Evolutionary conservation across 1,140 invertebrate genomes (phyloP).

Genomic region (Pogonomyrmex californicus): DNA sequence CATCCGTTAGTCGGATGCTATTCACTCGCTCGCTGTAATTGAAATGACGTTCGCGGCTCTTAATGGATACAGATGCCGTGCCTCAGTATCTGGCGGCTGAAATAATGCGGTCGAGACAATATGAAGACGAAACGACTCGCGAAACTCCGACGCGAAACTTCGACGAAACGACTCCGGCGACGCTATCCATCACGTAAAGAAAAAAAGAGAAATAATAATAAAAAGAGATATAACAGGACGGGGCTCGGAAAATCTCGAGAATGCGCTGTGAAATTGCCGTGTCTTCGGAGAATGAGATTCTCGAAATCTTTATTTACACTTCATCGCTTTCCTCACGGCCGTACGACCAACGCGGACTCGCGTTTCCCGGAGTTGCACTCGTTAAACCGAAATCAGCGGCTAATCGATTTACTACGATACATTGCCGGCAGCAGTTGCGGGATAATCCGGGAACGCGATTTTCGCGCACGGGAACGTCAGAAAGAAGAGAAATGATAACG

Average conservation of each 20-base stretch:
- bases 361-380: slow-evolving; percentile 38
- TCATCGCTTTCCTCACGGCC: background rate
- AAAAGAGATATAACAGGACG: background rate
- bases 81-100: slow-evolving; percentile 8
- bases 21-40: slow-evolving; percentile 23
- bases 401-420: slow-evolving; percentile 72
- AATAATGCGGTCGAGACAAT: slow-evolving; percentile 47
- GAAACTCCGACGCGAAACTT: slow-evolving; percentile 38
- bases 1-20: background rate
- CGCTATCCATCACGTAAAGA: slow-evolving; percentile 41
- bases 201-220: slow-evolving; percentile 7
- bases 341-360: background rate
- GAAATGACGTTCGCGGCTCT: slow-evolving; percentile 32
- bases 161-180: slow-evolving; percentile 11
- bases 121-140: slow-evolving; percentile 55
- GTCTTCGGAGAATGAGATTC: slow-evolving; percentile 3
- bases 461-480: background rate
- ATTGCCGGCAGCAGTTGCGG: slow-evolving; percentile 11
- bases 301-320: slow-evolving; percentile 16
- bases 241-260: slow-evolving; percentile 11
- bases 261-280: background rate
- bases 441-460: slow-evolving; percentile 26
- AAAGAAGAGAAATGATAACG: slow-evolving; percentile 60
- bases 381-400: slow-evolving; percentile 69
- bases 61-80: slow-evolving; percentile 54